Base-by-base conservation (phyloP, 2,797 vertebrate species). In the Acanthopagrus latus region DNA sequence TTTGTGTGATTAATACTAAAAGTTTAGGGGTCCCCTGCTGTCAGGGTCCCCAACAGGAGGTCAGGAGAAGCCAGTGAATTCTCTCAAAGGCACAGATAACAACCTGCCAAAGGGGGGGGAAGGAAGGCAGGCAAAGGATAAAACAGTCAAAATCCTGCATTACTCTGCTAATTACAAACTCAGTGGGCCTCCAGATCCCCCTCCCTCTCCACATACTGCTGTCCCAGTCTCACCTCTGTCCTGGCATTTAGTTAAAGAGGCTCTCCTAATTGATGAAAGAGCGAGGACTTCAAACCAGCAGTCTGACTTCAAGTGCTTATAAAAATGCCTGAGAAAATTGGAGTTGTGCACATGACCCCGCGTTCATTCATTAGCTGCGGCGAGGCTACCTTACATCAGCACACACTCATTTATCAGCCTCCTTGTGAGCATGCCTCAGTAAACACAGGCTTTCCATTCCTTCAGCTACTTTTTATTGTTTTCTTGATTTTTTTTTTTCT, bases 121-220 rank as follows among this genome's bases (percentile, higher is more conserved):
- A n/a, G n/a, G 76, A 68, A 76, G 83, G 72, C 80, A 69, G 58
- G 73, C 75, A 77, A 74, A 73, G 52, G 87, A 93, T 90, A 79
- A 92, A 92, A 86, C 86, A 80, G 89, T 74, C 73, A 82, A 89
- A 89, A 86, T 91, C 82, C 86, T 87, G 76, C 74, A 78, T 91
- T 86, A 83, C 84, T 89, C 76, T 78, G 82, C 89, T 94, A 94
- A 95, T 95, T 93, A 95, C 91, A 92, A 94, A 93, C 87, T 89
- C 89, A 78, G 86, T 77, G 57, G 89, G 86, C 76, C 80, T 86
- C 82, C 81, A 66, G 48, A 77, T 44, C 62, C 78, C 65, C 59
- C n/a, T 16, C 20, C 64, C n/a, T 18, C 64, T 33, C 76, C 64
- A 57, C 76, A 73, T 25, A 65, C 63, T 23, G 50, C 76, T 52